phyloP scores from a whole-genome alignment of 1,140 invertebrate species.

The Drosophila leontia region DNA sequence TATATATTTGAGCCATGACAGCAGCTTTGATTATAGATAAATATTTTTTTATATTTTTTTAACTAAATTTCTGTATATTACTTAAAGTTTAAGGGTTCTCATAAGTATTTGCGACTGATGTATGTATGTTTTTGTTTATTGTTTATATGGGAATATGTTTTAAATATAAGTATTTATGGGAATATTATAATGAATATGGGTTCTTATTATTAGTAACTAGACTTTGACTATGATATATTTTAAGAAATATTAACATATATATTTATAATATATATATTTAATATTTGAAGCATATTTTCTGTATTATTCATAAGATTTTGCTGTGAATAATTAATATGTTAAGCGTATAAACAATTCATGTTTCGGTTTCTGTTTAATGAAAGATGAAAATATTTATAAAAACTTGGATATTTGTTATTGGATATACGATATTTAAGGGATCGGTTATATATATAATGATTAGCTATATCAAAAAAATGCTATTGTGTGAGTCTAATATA shows the following conservation, averaged over 20 bases:
- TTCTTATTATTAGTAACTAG: neutral
- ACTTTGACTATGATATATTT: neutral
- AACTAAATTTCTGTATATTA: neutral
- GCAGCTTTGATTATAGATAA: no score
- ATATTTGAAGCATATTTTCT: no score
- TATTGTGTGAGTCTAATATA: neutral
- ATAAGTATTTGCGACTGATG: neutral
- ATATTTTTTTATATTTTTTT: neutral
- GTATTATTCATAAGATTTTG: no score
- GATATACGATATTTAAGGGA: neutral
- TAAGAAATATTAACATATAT: no score
- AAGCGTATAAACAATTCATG: no score
- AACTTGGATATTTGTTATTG: no score
- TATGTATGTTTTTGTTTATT: no score
- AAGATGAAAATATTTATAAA: no score
- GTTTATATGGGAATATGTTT: neutral
- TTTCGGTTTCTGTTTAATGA: no score
- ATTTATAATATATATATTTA: no score
- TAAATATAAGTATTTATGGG: neutral
- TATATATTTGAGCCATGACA: neutral
- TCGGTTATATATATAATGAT: slow-evolving; percentile 3
- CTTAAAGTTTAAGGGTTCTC: neutral
- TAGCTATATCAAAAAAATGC: neutral
- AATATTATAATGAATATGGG: neutral
- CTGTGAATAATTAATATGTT: no score